Evolutionary conservation across 1,140 invertebrate species (phyloP), one percentile per base, ranked within the genome.

Genomic region (Drosophila pectinifera): DNA sequence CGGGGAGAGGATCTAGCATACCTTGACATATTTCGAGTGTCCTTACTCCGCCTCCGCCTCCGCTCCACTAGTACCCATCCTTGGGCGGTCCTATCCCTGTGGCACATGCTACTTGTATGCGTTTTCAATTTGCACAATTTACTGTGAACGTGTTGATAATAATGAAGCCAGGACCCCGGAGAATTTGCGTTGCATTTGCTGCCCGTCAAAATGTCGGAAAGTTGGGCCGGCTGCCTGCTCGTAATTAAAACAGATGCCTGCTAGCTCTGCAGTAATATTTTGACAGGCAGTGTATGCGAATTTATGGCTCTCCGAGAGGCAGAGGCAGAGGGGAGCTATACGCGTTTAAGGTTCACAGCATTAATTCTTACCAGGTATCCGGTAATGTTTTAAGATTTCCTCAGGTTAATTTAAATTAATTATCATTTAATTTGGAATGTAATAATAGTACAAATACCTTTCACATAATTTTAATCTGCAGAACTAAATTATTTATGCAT

Each of bases 121-220:
- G 72, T 88, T 89, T 88, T 88, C 83, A 88, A 88, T 88, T 88
- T 89, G 72, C 68, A 57, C 69, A 77, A 80, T 77, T 73, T 77
- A 62, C 62, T 58, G 80, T 51, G 64, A 89, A 80, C 82, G 84
- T 88, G 84, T 83, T 80, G 84, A 89, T 84, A 89, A 80, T 88
- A 86, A 80, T 80, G 76, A 55, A 82, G 73, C 62, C 59, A 61
- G 56, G 64, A 68, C 42, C 39, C 73, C 11, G 36, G 46, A 48
- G 72, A 24, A 59, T 61, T 46, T 41, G 31, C 31, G 49, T 36
- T 53, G 49, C 49, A 53, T 53, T 53, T 53, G 49, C 49, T n/a
- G 14, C 41, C 54, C 55, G 39, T 79, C 76, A 79, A 56, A 67
- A 68, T 79, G 68, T 73, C 51, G 18, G 55, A 67, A 59, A 79